These are phyloP conservation scores for Hirtodrosophila cameraria DNA, from an alignment of 2,888 invertebrate species.

Conservation along the genomic window DNA sequence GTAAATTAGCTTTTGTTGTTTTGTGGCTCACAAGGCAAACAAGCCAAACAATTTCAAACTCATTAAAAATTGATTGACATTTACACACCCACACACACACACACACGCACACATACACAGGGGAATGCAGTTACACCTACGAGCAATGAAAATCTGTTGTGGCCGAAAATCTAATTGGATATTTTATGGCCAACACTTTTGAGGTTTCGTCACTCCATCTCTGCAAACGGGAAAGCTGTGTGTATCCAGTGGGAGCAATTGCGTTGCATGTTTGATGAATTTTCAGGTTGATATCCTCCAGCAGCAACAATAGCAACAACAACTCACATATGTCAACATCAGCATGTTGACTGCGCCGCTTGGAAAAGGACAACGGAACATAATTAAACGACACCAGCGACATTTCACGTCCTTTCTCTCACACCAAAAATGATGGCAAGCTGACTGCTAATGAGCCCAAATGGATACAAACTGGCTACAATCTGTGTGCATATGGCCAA, in stretches of 20 bases:
- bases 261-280: slow-evolving; percentile 73
- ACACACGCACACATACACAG: slow-evolving; percentile 8
- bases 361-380: slow-evolving; percentile 66
- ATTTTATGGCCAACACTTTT: slow-evolving; percentile 75
- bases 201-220: too few species aligned
- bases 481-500: slow-evolving; percentile 20
- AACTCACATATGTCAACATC: slow-evolving; percentile 60
- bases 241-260: slow-evolving; percentile 64
- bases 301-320: slow-evolving; percentile 15
- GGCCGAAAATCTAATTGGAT: slow-evolving; percentile 76
- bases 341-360: slow-evolving; percentile 31
- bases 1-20: slow-evolving; percentile 40
- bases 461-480: slow-evolving; percentile 31
- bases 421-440: slow-evolving; percentile 22
- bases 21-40: slow-evolving; percentile 22
- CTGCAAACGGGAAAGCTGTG: slow-evolving; percentile 42
- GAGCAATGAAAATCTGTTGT: slow-evolving; percentile 55
- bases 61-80: slow-evolving; percentile 81
- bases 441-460: slow-evolving; percentile 53
- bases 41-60: slow-evolving; percentile 77
- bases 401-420: slow-evolving; percentile 25
- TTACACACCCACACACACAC: slow-evolving; percentile 23
- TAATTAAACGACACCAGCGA: slow-evolving; percentile 72
- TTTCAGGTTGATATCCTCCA: slow-evolving; percentile 50
- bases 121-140: slow-evolving; percentile 28